Evolutionary conservation across 2,797 vertebrate genomes (phyloP).

Genomic region (Falco rusticolus): DNA sequence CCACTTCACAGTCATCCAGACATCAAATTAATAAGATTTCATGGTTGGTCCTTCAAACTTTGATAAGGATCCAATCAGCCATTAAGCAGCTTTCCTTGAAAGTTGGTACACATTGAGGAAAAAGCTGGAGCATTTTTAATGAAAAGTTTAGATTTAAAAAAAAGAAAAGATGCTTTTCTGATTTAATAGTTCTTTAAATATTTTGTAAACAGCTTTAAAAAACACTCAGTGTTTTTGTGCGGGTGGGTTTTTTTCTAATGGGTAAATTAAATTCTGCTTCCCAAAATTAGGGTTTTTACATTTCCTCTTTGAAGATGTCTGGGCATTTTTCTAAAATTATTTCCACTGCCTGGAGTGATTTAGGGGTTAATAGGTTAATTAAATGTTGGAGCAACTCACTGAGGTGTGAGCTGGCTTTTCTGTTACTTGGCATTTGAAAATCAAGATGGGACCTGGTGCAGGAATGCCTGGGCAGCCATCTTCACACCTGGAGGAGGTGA

Average conservation of each 20-base stretch:
- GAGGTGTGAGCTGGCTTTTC: conserved; percentile 24
- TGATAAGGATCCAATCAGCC: not conserved
- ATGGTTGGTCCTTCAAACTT: not conserved
- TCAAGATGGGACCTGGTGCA: not conserved
- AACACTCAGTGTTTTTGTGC: not conserved
- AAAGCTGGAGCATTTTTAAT: not conserved
- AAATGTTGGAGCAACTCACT: conserved; percentile 9
- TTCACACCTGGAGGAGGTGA: not conserved
- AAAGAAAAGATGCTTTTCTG: not conserved
- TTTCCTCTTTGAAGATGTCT: conserved; percentile 25
- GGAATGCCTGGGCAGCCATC: not conserved
- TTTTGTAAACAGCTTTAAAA: not conserved
- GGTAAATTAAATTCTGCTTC: not conserved
- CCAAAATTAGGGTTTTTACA: not conserved
- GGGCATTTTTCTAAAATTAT: not conserved
- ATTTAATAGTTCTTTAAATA: not conserved
- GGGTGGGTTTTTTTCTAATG: not conserved
- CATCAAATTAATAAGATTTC: not conserved
- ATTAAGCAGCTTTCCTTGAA: not conserved
- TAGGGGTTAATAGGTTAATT: conserved; percentile 47
- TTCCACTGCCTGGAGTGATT: conserved; percentile 23
- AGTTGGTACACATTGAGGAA: not conserved
- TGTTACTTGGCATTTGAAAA: not conserved
- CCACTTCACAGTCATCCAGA: not conserved
- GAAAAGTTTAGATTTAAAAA: not conserved